Conservation (phyloP, 2,888 invertebrate species). For the Meliscaeva auricollis region DNA sequence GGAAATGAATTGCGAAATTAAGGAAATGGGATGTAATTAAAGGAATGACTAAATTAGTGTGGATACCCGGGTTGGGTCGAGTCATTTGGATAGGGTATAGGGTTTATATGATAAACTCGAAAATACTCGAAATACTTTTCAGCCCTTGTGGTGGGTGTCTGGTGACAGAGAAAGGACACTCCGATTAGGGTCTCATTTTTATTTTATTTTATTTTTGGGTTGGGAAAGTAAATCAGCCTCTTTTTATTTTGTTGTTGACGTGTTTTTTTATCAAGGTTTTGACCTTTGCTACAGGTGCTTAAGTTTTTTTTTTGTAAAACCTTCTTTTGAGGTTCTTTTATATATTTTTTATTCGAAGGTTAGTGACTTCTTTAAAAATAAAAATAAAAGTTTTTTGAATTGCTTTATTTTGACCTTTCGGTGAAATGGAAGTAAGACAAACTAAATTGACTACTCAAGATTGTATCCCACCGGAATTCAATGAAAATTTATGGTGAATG, state of each 20-base stretch:
- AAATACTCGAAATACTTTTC: conserved; percentile 39
- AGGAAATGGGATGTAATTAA: conserved; percentile 69
- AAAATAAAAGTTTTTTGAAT: conserved; percentile 6
- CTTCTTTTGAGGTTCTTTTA: background rate
- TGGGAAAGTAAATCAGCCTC: background rate
- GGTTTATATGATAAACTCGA: conserved; percentile 32
- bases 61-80: conserved; percentile 27
- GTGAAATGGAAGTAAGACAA: background rate
- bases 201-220: background rate
- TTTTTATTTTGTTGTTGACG: conserved; percentile 1
- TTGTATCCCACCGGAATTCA: conserved; percentile 3
- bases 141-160: background rate
- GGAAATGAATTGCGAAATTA: conserved; percentile 71
- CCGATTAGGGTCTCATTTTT: background rate
- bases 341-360: background rate
- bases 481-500: conserved; percentile 22
- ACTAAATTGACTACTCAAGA: conserved; percentile 12
- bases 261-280: background rate
- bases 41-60: conserved; percentile 52
- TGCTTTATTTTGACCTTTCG: conserved; percentile 14
- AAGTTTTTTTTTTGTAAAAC: conserved; percentile 6
- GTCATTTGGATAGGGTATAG: background rate
- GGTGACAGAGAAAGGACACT: conserved; percentile 10
- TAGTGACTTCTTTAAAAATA: background rate
- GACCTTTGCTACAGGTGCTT: conserved; percentile 8